These are phyloP conservation scores for Sebastes fasciatus DNA, from an alignment of 2,113 vertebrate genomes.

Conservation along the genomic window DNA sequence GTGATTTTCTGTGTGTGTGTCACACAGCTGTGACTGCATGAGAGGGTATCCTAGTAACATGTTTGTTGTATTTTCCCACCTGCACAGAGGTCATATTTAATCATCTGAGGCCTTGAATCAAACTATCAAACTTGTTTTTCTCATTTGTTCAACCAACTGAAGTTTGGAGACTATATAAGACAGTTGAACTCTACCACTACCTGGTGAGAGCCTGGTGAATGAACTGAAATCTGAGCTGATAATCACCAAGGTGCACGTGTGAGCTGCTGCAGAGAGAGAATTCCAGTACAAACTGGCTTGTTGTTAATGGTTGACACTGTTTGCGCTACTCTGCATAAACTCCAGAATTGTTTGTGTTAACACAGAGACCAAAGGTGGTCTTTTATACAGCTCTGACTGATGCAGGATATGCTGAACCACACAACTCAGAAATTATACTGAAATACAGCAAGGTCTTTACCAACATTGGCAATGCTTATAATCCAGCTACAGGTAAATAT, in stretches of 20 bases:
- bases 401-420: background rate
- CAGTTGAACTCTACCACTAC: background rate
- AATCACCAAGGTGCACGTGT: too few relatives aligned
- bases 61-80: slow-evolving; percentile 34
- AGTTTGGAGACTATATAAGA: background rate
- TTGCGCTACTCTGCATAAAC: too few relatives aligned
- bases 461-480: slow-evolving; percentile 25
- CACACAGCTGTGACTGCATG: slow-evolving; percentile 6
- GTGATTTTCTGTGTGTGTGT: background rate
- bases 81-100: background rate
- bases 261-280: too few relatives aligned
- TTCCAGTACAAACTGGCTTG: too few relatives aligned
- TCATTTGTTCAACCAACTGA: background rate
- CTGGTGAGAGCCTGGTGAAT: too few relatives aligned
- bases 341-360: background rate
- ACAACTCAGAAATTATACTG: background rate
- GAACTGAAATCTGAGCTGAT: too few relatives aligned
- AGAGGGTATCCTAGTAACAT: background rate
- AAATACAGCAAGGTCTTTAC: slow-evolving; percentile 22
- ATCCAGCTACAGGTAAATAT: slow-evolving; percentile 29
- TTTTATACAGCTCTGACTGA: slow-evolving; percentile 25
- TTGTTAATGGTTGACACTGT: too few relatives aligned
- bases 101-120: background rate
- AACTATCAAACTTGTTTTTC: slow-evolving; percentile 14
- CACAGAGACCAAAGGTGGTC: slow-evolving; percentile 27